Conservation (phyloP, 1,140 invertebrate species). For the Brachionus calyciflorus region DNA sequence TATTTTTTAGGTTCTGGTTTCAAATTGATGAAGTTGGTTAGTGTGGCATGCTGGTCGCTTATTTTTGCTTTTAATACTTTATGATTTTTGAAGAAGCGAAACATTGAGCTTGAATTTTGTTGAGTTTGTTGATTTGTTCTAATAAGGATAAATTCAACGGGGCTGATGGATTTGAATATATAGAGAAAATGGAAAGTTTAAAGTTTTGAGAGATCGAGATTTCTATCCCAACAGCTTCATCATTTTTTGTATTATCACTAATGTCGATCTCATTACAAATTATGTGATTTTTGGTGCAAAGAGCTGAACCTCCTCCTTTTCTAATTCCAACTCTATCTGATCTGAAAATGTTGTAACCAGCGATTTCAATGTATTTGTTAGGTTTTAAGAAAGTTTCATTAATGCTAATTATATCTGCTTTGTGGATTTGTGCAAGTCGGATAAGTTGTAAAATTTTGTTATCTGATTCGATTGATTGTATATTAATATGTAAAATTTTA, state of each 20-base stretch:
- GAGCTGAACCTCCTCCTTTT: background rate
- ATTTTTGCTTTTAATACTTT: background rate
- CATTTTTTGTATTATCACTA: background rate
- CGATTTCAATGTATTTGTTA: background rate
- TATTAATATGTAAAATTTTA: background rate
- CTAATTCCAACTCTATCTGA: background rate
- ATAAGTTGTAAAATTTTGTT: background rate
- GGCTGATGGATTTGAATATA: slow-evolving; percentile 10
- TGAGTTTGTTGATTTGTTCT: background rate
- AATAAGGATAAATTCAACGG: background rate
- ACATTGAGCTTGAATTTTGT: background rate
- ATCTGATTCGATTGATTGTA: background rate
- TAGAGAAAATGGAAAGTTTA: background rate
- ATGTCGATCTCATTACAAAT: background rate
- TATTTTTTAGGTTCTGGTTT: background rate
- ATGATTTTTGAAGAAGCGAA: background rate
- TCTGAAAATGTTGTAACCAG: background rate
- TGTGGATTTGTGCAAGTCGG: background rate
- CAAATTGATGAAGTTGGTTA: background rate
- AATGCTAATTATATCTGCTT: background rate
- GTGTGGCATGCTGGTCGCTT: slow-evolving; percentile 1
- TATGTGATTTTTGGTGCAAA: background rate
- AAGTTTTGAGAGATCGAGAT: background rate
- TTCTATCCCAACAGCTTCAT: slow-evolving; percentile 17
- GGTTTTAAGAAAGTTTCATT: slow-evolving; percentile 9